These are phyloP conservation scores for Chascanopsetta lugubris DNA, from an alignment of 2,113 vertebrate genomes.

Conservation along the genomic window DNA sequence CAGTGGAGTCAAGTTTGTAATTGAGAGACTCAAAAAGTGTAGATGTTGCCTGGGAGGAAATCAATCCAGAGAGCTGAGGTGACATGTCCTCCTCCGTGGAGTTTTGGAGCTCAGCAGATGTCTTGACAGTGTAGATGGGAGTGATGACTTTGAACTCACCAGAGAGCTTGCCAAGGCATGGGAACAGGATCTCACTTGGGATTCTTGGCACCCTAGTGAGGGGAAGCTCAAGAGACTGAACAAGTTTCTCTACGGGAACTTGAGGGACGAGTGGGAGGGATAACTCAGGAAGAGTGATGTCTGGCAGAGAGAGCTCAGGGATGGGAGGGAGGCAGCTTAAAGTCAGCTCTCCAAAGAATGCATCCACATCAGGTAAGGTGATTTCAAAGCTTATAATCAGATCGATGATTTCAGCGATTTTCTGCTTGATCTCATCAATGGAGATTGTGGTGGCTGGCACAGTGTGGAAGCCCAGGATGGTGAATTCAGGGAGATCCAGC, in stretches of 20 bases:
- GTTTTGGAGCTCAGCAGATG: slow-evolving; percentile 83
- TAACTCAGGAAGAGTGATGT: slow-evolving; percentile 55
- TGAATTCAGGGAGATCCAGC: slow-evolving; percentile 87
- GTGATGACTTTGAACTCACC: slow-evolving; percentile 83
- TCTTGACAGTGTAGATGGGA: slow-evolving; percentile 84
- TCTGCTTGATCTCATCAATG: slow-evolving; percentile 83
- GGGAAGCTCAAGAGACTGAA: slow-evolving; percentile 83
- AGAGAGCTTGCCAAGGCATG: slow-evolving; percentile 88
- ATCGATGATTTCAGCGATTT: slow-evolving; percentile 81
- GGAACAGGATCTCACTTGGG: slow-evolving; percentile 79
- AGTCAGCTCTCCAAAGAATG: slow-evolving; percentile 81
- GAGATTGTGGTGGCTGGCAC: slow-evolving; percentile 86
- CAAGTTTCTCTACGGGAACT: slow-evolving; percentile 76
- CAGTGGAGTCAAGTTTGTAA: slow-evolving; percentile 84
- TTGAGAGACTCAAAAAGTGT: slow-evolving; percentile 78
- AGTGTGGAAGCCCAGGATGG: slow-evolving; percentile 78
- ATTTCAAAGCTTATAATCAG: slow-evolving; percentile 83
- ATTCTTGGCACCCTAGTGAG: slow-evolving; percentile 83
- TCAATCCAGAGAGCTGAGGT: slow-evolving; percentile 77
- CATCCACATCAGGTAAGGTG: slow-evolving; percentile 74
- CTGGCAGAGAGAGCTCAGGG: slow-evolving; percentile 52
- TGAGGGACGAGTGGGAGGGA: slow-evolving; percentile 67
- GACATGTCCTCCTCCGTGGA: slow-evolving; percentile 72
- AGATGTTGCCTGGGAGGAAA: slow-evolving; percentile 82
- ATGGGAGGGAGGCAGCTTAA: slow-evolving; percentile 74